These are phyloP conservation scores for Spinus pinus DNA, from an alignment of 2,797 vertebrate genomes.

Conservation along the genomic window DNA sequence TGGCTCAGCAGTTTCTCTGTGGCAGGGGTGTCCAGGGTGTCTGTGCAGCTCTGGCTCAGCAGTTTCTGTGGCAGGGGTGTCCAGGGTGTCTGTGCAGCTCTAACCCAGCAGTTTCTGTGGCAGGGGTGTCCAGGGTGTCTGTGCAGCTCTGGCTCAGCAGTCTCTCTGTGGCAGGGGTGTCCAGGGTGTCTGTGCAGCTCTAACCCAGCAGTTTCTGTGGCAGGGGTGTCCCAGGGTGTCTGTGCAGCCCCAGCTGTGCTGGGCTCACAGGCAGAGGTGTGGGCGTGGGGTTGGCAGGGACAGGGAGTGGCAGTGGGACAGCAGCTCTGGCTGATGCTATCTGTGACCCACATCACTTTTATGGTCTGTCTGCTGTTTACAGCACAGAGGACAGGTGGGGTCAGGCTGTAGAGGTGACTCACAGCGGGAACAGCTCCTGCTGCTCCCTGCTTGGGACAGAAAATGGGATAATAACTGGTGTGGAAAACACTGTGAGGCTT, in stretches of 20 bases:
- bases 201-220: too few relatives aligned
- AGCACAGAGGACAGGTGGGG: background rate
- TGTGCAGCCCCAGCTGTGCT: background rate
- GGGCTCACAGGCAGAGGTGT: background rate
- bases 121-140: too few relatives aligned
- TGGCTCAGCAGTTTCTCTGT: accelerated
- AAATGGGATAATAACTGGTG: background rate
- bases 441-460: background rate
- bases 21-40: accelerated
- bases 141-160: too few relatives aligned
- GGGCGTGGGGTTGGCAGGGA: accelerated
- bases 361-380: background rate
- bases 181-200: background rate
- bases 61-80: accelerated
- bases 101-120: too few relatives aligned
- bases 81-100: background rate
- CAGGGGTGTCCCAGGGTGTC: too few relatives aligned
- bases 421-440: accelerated
- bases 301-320: background rate
- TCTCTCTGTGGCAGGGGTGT: accelerated
- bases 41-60: too few relatives aligned
- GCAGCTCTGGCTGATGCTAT: background rate
- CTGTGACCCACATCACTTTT: background rate
- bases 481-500: background rate
- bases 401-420: background rate